Evolutionary conservation across 2,888 invertebrate species (phyloP), one percentile per base, ranked within the genome.

Genomic region (Nebria salina): DNA sequence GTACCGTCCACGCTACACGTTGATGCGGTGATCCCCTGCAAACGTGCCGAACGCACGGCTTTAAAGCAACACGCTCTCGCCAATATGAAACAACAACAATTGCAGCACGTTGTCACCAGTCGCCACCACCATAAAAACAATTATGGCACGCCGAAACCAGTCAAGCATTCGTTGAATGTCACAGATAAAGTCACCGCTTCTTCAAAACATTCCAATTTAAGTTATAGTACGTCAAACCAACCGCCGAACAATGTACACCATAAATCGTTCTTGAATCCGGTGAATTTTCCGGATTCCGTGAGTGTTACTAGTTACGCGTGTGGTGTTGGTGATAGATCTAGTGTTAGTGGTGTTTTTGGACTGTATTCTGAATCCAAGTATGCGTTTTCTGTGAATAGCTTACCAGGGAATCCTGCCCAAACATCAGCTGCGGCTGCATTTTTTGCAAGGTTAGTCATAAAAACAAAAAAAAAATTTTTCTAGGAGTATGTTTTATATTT

Each of bases 361-460:
- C 83, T 70, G n/a, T 89, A 87, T 84, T 87, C 88, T 83, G 91
- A 91, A 85, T 90, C 90, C 76, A 91, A 91, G 86, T 91, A 90
- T 85, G 89, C 91, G 81, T 91, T 90, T 86, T 90, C 90, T 84
- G 90, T 91, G 77, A 91, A 89, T 85, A 90, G 90, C 54, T 86
- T 90, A 82, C 90, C 90, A 20, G 90, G 90, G 81, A 90, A 90
- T 85, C 88, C 89, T 80, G 90, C 91, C 74, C 91, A 91, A 85
- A 90, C 91, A 72, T 91, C 91, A 79, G 91, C 91, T 76, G 92
- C 92, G 72, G 92, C 91, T 82, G 91, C 91, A 83, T 92, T 92
- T 88, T 92, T 92, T 86, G 91, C 92, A 86, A 91, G 91, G 92
- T 92, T 86, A 89, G 90, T n/a, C n/a, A n/a, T n/a, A n/a, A n/a